Evolutionary conservation across 2,888 invertebrate species (phyloP).

Genomic region (Adineta ricciae): DNA sequence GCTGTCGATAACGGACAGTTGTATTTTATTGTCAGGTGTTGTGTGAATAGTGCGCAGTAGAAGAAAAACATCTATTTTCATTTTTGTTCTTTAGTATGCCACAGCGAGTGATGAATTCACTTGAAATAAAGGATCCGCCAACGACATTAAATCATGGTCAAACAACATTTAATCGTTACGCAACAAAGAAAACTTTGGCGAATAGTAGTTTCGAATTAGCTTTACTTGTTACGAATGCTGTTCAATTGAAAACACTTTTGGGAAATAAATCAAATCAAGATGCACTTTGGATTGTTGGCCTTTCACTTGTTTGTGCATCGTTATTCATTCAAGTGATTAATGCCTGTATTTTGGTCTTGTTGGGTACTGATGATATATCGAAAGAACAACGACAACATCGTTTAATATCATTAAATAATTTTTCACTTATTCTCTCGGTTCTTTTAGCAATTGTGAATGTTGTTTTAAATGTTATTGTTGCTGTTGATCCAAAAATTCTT

Average conservation of each 20-base stretch:
- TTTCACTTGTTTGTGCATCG: not conserved
- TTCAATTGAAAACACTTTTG: not conserved
- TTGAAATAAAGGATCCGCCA: not conserved
- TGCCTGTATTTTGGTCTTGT: not conserved
- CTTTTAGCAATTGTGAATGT: not conserved
- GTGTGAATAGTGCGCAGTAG: not conserved
- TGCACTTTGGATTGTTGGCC: not conserved
- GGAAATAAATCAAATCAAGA: not conserved
- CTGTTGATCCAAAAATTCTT: not conserved
- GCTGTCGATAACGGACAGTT: not conserved
- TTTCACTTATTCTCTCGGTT: not conserved
- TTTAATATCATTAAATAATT: conserved; percentile 1
- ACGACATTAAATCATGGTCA: not conserved
- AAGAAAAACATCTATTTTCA: not conserved
- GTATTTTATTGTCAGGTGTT: not conserved
- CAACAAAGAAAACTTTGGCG: conserved; percentile 14
- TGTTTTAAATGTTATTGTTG: not conserved
- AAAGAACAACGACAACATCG: not conserved
- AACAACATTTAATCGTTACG: not conserved
- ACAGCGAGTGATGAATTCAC: not conserved
- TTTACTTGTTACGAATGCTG: conserved; percentile 15
- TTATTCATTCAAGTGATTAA: not conserved
- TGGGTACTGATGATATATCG: not conserved
- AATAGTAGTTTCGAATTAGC: not conserved
- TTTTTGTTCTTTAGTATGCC: not conserved